Conservation (phyloP, 2,888 invertebrate genomes). For the Vannuccia rotundouncinata region DNA sequence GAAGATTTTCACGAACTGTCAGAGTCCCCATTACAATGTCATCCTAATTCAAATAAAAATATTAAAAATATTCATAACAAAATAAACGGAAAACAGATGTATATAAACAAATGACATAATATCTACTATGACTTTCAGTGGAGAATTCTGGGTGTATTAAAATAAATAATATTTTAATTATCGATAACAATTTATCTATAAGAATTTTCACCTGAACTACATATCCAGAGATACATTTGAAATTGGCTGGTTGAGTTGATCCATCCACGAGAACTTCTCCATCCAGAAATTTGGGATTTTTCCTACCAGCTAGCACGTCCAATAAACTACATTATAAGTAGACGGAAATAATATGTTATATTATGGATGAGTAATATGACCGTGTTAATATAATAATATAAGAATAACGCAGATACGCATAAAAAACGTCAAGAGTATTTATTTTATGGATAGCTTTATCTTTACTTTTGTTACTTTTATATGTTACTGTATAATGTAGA, state of each 20-base stretch:
- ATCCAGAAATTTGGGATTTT: conserved; percentile 47
- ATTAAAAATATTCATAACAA: not conserved
- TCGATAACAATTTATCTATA: too few relatives aligned
- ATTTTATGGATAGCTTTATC: too few relatives aligned
- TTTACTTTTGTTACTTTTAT: too few relatives aligned
- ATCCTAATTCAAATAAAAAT: conserved; percentile 45
- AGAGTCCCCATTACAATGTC: conserved; percentile 56
- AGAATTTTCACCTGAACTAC: conserved; percentile 56
- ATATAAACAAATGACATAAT: too few relatives aligned
- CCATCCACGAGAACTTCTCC: conserved; percentile 53
- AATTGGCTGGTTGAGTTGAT: conserved; percentile 50
- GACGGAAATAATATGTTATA: too few relatives aligned
- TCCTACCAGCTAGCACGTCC: conserved; percentile 54
- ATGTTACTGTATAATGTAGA: too few relatives aligned
- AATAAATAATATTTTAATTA: too few relatives aligned
- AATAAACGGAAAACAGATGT: not conserved
- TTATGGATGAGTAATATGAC: not conserved
- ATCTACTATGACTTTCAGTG: too few relatives aligned
- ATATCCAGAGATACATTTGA: conserved; percentile 56
- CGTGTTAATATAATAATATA: not conserved
- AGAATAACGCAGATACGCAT: not conserved
- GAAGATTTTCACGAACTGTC: conserved; percentile 53
- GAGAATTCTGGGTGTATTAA: too few relatives aligned
- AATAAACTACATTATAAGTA: conserved; percentile 45
- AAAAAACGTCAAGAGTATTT: too few relatives aligned